phyloP scores from a whole-genome alignment of 1,140 invertebrate species.

The Solenopsis fugax region DNA sequence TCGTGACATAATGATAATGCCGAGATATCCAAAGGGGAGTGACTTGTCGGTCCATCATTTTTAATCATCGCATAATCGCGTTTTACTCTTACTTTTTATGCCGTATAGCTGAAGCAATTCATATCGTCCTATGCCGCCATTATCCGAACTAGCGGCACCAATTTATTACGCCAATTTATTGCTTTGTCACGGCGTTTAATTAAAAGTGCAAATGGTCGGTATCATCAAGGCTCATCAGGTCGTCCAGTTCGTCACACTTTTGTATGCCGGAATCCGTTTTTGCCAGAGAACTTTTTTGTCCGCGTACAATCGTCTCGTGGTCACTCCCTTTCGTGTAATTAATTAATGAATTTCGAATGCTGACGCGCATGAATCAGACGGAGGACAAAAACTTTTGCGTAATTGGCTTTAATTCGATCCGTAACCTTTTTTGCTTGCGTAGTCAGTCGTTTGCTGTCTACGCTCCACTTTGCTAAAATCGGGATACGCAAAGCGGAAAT shows the following conservation, averaged over 20 bases:
- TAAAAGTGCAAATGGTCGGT: conserved; percentile 74
- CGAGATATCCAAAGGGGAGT: neutral
- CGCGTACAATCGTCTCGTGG: conserved; percentile 29
- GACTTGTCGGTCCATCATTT: conserved; percentile 2
- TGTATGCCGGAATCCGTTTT: conserved; percentile 61
- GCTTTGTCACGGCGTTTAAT: conserved; percentile 75
- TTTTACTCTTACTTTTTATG: conserved; percentile 24
- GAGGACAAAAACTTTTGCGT: conserved; percentile 49
- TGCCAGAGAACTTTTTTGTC: conserved; percentile 41
- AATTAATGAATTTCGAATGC: conserved; percentile 75
- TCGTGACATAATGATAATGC: neutral
- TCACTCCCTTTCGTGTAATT: conserved; percentile 65
- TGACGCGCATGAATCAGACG: conserved; percentile 35
- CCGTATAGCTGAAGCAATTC: conserved; percentile 45
- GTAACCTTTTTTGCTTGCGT: conserved; percentile 14
- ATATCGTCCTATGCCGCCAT: conserved; percentile 53
- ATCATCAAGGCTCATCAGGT: conserved; percentile 52
- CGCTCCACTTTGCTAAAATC: conserved; percentile 48
- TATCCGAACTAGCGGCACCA: conserved; percentile 53
- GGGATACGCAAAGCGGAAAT: conserved; percentile 52
- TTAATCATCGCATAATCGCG: conserved; percentile 43
- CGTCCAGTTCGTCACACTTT: conserved; percentile 65
- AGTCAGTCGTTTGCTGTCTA: conserved; percentile 37
- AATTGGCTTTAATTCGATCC: conserved; percentile 64
- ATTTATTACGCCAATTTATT: conserved; percentile 73